phyloP scores from a whole-genome alignment of 2,888 invertebrate species.

The Beris morrisii region DNA sequence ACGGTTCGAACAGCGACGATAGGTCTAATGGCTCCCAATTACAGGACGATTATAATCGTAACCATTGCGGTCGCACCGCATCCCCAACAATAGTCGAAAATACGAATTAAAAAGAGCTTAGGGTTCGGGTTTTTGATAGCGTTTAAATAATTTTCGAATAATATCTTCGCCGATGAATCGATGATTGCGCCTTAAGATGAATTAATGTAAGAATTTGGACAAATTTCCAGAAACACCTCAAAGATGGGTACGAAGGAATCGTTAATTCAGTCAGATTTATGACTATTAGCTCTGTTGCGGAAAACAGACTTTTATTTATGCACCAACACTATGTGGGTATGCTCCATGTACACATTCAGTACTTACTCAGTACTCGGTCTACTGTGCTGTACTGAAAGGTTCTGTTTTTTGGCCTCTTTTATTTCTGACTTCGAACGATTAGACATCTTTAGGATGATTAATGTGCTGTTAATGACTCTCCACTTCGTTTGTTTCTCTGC shows the following conservation, averaged over 20 bases:
- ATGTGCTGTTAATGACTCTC: conserved; percentile 37
- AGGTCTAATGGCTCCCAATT: conserved; percentile 37
- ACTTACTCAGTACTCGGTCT: not conserved
- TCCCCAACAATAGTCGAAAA: conserved; percentile 14
- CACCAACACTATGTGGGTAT: not conserved
- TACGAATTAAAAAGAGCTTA: conserved; percentile 20
- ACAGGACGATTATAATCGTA: conserved; percentile 34
- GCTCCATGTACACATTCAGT: not conserved
- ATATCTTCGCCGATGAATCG: conserved; percentile 16
- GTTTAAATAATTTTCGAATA: conserved; percentile 10
- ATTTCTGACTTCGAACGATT: conserved; percentile 17
- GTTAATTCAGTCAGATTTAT: not conserved
- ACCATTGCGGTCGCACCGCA: conserved; percentile 11
- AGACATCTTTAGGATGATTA: conserved; percentile 34
- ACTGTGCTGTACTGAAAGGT: not conserved
- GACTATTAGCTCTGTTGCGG: not conserved
- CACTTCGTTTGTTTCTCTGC: conserved; percentile 34
- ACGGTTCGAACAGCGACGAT: conserved; percentile 34
- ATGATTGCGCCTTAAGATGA: not conserved
- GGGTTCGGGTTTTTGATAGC: conserved; percentile 7
- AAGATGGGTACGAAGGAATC: not conserved
- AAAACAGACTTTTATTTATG: not conserved
- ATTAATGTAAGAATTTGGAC: not conserved
- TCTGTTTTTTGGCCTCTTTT: conserved; percentile 7
- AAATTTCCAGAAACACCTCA: not conserved